Conservation (phyloP, 2,888 invertebrate species). For the Laspeyria flexula region DNA sequence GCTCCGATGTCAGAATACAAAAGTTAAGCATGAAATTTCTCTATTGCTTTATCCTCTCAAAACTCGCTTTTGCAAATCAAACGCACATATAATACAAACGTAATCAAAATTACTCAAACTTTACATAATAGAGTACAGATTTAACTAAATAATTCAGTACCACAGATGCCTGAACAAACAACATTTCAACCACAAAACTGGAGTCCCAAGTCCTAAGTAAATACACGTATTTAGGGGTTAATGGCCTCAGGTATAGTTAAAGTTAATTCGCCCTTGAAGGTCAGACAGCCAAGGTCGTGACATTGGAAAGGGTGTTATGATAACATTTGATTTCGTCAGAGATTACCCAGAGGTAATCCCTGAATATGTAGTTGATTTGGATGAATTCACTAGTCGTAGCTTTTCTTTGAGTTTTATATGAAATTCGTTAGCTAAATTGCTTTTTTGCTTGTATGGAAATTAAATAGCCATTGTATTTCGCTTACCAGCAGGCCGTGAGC, state of each 20-base stretch:
- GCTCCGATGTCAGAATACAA: no score
- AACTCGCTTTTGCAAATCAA: no score
- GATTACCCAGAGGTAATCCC: background rate
- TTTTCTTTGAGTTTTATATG: no score
- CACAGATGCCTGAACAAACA: background rate
- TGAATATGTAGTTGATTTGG: no score
- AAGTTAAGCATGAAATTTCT: no score
- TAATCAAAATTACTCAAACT: background rate
- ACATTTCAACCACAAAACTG: background rate
- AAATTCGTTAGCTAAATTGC: no score
- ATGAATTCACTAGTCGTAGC: no score
- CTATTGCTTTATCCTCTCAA: no score
- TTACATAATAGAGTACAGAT: background rate
- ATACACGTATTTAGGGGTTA: constrained; percentile 8
- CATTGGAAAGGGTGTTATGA: constrained; percentile 30
- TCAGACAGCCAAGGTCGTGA: constrained; percentile 36
- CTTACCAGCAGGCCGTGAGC: no score
- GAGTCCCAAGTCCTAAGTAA: constrained; percentile 6
- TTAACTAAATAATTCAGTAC: background rate
- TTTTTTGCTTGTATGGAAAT: no score
- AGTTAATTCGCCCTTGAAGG: constrained; percentile 28
- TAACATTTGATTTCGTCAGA: background rate
- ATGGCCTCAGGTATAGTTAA: constrained; percentile 4
- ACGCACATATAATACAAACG: background rate
- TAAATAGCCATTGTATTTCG: no score